phyloP scores from a whole-genome alignment of 2,113 vertebrate genomes.

The Falcunculus frontatus region DNA sequence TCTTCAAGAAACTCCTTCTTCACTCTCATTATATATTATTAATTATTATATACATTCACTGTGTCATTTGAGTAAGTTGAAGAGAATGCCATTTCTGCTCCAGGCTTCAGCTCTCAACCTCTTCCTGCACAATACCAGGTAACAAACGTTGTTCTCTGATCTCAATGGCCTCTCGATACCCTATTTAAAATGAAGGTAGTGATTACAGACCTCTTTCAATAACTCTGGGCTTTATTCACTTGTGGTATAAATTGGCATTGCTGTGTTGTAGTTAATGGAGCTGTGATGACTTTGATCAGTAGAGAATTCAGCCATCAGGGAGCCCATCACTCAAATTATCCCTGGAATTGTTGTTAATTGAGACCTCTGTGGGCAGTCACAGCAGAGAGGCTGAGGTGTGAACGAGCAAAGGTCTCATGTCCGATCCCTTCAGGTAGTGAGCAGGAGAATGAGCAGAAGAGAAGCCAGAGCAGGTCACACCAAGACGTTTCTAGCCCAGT shows the following conservation, averaged over 20 bases:
- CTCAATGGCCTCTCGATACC: background rate
- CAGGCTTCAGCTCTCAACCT: background rate
- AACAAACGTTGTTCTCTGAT: background rate
- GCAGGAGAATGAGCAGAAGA: background rate
- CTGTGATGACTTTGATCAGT: conserved; percentile 5
- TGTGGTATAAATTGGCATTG: background rate
- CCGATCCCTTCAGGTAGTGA: background rate
- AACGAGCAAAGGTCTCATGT: background rate
- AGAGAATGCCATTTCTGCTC: background rate
- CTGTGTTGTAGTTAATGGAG: background rate
- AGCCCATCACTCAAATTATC: background rate
- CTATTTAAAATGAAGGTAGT: background rate
- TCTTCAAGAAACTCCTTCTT: background rate
- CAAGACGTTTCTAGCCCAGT: background rate
- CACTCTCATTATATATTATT: background rate
- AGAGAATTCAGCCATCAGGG: background rate
- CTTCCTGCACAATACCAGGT: background rate
- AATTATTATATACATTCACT: too few relatives aligned
- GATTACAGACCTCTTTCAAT: background rate
- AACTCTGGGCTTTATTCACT: background rate
- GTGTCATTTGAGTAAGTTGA: background rate
- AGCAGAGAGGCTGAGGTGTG: background rate
- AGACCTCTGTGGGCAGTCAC: background rate
- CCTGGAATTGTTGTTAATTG: background rate
- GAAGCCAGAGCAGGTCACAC: background rate